Percentiles rank a stretch among this genome's conserved stretches.
Evolutionary conservation across 1,140 invertebrate species (phyloP).

Genomic region (Branchinecta lynchi): DNA sequence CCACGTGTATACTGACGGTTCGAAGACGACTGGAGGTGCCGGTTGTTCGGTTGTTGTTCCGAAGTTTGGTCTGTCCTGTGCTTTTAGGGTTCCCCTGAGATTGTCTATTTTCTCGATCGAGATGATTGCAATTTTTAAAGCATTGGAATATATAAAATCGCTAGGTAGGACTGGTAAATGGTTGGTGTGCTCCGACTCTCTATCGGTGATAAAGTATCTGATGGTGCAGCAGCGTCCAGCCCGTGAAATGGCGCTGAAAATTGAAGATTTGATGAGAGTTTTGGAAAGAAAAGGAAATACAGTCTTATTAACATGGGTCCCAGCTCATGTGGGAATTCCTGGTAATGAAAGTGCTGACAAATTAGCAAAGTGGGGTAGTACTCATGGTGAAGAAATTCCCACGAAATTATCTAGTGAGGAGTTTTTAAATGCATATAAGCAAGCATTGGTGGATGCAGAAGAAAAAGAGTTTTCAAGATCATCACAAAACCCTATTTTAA

Average conservation of each 20-base stretch:
- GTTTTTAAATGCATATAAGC: neutral
- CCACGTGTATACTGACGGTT: neutral
- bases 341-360: slow-evolving; percentile 13
- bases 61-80: neutral
- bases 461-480: neutral
- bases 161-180: neutral
- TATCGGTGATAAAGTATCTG: neutral
- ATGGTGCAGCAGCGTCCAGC: neutral
- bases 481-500: neutral
- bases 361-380: neutral
- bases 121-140: neutral
- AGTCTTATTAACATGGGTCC: neutral
- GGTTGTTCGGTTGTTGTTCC: neutral
- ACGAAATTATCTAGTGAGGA: neutral
- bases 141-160: neutral
- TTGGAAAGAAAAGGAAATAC: neutral
- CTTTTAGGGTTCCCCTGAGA: neutral
- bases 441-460: neutral
- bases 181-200: neutral
- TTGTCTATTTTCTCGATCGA: neutral
- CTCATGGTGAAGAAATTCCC: neutral
- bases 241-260: neutral
- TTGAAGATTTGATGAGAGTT: neutral
- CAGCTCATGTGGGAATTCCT: slow-evolving; percentile 10
- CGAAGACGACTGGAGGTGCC: neutral